Base-by-base conservation (phyloP, 1,140 invertebrate genomes). In the Lineus longissimus region DNA sequence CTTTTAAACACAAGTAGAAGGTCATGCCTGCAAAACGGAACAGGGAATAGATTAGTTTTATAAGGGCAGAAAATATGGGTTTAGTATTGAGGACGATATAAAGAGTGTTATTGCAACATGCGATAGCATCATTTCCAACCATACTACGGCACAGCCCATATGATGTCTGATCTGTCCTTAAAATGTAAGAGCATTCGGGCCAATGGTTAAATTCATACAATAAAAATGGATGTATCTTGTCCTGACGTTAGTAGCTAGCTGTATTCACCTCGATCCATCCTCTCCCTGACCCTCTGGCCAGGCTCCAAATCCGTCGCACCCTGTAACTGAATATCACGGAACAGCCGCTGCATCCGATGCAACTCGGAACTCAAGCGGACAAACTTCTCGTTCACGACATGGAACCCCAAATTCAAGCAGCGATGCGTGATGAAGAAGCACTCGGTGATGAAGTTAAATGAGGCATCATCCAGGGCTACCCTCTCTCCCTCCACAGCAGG, bases 361-460 rank as follows among this genome's bases (percentile, higher is more conserved):
- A 96, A 81, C 66, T 94, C 90, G 70, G 88, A 87, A 75, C 86
- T 85, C 41, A 86, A 67, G 55, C 81, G 80, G 59, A 87, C 84
- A 55, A 93, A 83, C 70, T 90, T 90, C 66, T 94, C 92, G 31
- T 91, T 85, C 36, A 90, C 86, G 19, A 92, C 89, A 54, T 89
- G 85, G 72, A 91, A 89, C 36, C 93, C 91, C 59, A 96, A 84
- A 76, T 93, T 88, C 30, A 96, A 84, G 59, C 90, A 88, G 72
- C 90, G 88, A 74, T 97, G 94, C 2, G 92, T 89, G 81, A 95
- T 84, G 78, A 89, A 95, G 80, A 96, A 97, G 73, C 91, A 90
- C 76, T 95, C 91, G 0, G 91, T 94, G 1, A 93, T 87, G 80
- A 97, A 97, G 75, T 88, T 91, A 65, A 79, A 85, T 29, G 65